Evolutionary conservation across 2,797 vertebrate species (phyloP), one percentile per base, ranked within the genome.

Genomic region (Danio albolineatus): DNA sequence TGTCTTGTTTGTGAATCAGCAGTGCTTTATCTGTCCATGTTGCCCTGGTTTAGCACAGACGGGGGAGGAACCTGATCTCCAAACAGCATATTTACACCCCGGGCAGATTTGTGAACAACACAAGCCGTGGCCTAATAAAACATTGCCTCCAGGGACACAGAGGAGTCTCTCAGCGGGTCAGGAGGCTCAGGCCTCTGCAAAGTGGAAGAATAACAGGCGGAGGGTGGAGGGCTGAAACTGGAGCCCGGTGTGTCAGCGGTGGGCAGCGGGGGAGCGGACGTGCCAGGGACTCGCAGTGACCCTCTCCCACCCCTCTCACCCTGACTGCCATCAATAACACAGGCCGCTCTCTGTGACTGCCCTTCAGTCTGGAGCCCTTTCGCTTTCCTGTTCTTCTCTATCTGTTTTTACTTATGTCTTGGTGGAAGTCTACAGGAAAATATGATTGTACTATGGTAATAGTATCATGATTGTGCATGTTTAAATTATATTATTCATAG

Each of bases 181-280:
- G 85, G 83, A 93, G 95, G 95, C 84, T 96, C 93, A 95, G 90
- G 86, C 89, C 91, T 93, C 91, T 91, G 94, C 93, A 96, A 96
- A 95, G 95, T 94, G 93, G 94, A 95, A 96, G 92, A 95, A 96
- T 94, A 95, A 95, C 91, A 94, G 91, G 92, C 87, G 83, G 92
- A 88, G 88, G 91, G 90, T 90, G 85, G 88, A 86, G 87, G 88
- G 86, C 87, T 92, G 93, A 95, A 96, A 97, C 95, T 90, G 86
- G 95, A 97, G 94, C 92, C 92, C 88, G 88, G 90, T 94, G 94
- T 96, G 94, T 93, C 92, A 93, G 92, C 92, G 85, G 91, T 82
- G 88, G 93, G 92, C 94, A 96, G 93, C 91, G 90, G 94, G 91
- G 92, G 91, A 92, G 91, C 91, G 89, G 91, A 93, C 94, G 91